Evolutionary conservation across 2,797 vertebrate genomes (phyloP).

Genomic region (Trachurus trachurus): DNA sequence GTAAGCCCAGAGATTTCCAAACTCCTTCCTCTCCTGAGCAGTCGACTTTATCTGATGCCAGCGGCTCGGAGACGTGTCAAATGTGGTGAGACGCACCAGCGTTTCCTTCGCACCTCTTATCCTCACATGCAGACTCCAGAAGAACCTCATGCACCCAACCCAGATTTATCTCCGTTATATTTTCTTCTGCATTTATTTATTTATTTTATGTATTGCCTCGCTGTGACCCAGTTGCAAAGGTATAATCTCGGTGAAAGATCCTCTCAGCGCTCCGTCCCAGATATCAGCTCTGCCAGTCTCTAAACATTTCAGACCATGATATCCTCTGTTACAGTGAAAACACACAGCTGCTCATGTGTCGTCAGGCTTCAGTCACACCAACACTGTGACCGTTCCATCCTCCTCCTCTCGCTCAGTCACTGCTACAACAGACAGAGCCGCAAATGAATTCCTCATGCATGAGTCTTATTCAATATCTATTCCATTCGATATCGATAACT

Average conservation of each 20-base stretch:
- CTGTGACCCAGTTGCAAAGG: conserved; percentile 60
- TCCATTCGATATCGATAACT: conserved; percentile 61
- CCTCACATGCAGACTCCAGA: conserved; percentile 63
- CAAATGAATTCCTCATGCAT: conserved; percentile 53
- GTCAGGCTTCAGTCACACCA: conserved; percentile 17
- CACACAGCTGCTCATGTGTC: conserved; percentile 1
- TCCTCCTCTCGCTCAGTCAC: conserved; percentile 32
- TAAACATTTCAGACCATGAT: conserved; percentile 27
- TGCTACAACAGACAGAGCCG: conserved; percentile 17
- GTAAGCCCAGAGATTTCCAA: conserved; percentile 73
- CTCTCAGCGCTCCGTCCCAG: conserved; percentile 32
- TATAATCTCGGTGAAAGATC: conserved; percentile 42
- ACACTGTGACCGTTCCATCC: conserved; percentile 21
- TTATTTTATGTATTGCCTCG: conserved; percentile 4
- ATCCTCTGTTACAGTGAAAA: conserved; percentile 11
- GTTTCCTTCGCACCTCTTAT: conserved; percentile 69
- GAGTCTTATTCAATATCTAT: conserved; percentile 59
- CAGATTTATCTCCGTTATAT: conserved; percentile 61
- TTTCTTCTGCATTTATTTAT: conserved; percentile 23
- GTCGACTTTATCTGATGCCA: conserved; percentile 81
- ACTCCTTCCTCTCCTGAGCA: conserved; percentile 65
- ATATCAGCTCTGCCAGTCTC: conserved; percentile 34
- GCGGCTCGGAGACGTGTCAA: conserved; percentile 75
- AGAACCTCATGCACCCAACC: conserved; percentile 36
- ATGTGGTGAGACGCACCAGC: conserved; percentile 66